phyloP scores from a whole-genome alignment of 2,113 vertebrate species.

The Hyperopisus bebe region DNA sequence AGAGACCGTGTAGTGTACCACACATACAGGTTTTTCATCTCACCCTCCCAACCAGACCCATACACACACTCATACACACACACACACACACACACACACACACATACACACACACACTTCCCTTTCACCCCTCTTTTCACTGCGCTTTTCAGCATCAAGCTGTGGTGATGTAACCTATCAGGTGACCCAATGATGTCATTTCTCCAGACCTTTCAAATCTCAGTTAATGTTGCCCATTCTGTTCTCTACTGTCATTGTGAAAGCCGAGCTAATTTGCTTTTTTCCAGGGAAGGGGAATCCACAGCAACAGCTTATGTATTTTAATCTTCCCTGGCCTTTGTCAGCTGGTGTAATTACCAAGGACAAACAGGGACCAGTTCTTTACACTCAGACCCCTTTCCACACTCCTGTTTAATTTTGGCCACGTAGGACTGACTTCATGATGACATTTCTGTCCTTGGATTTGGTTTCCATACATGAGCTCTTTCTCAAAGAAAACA shows the following conservation, averaged over 20 bases:
- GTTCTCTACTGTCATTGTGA: constrained; percentile 41
- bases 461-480: neutral
- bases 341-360: neutral
- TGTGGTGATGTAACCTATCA: constrained; percentile 65
- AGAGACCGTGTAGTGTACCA: neutral
- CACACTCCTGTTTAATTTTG: neutral
- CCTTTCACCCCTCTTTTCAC: neutral
- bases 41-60: neutral
- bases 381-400: neutral
- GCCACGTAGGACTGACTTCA: neutral
- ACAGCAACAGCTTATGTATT: neutral
- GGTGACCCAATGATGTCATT: constrained; percentile 60
- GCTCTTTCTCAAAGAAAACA: neutral
- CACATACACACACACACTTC: neutral
- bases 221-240: constrained; percentile 30
- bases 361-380: neutral
- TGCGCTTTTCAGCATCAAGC: constrained; percentile 53
- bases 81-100: constrained; percentile 25
- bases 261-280: constrained; percentile 40
- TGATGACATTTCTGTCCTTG: neutral
- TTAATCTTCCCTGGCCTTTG: constrained; percentile 15
- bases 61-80: neutral
- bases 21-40: neutral
- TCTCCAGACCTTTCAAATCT: constrained; percentile 53
- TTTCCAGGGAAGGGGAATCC: neutral